A percentile compares a stretch with the other conserved stretches of the same genome.
phyloP scores from a whole-genome alignment of 2,888 invertebrate species.

The Eumerus sabulonum region DNA sequence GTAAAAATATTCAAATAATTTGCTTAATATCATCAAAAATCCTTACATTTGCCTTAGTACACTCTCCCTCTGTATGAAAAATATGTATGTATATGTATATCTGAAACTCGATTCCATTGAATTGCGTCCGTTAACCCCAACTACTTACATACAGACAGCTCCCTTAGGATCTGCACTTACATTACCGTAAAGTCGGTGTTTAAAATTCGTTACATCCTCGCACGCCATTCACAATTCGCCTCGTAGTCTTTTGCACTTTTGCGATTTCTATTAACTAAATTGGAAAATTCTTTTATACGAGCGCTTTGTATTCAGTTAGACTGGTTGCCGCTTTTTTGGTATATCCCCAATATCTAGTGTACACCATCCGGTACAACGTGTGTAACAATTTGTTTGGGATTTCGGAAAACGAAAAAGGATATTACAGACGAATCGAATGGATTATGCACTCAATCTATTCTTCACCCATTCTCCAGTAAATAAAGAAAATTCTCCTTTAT shows the following conservation, averaged over 20 bases:
- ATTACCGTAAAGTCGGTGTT: slow-evolving; percentile 62
- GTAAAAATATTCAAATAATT: slow-evolving; percentile 53
- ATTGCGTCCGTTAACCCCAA: slow-evolving; percentile 15
- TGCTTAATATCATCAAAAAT: slow-evolving; percentile 51
- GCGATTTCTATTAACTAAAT: slow-evolving; percentile 68
- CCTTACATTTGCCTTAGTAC: too few relatives aligned
- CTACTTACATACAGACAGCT: slow-evolving; percentile 1
- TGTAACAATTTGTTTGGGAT: slow-evolving; percentile 49
- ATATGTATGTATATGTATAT: too few relatives aligned
- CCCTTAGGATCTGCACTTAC: not conserved
- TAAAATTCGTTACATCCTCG: slow-evolving; percentile 22
- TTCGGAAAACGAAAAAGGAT: slow-evolving; percentile 19
- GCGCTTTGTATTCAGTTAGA: slow-evolving; percentile 53
- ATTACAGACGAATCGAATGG: slow-evolving; percentile 3
- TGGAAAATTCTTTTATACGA: slow-evolving; percentile 63
- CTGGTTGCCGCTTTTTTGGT: not conserved
- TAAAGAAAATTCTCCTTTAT: slow-evolving; percentile 4
- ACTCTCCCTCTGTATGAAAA: too few relatives aligned
- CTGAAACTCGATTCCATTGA: slow-evolving; percentile 19
- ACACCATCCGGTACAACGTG: slow-evolving; percentile 24
- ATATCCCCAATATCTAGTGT: slow-evolving; percentile 3
- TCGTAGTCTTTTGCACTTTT: slow-evolving; percentile 55
- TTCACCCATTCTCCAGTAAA: not conserved
- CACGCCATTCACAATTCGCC: not conserved
- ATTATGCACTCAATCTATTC: slow-evolving; percentile 28